phyloP scores from a whole-genome alignment of 2,797 vertebrate genomes.

The Periparus ater region DNA sequence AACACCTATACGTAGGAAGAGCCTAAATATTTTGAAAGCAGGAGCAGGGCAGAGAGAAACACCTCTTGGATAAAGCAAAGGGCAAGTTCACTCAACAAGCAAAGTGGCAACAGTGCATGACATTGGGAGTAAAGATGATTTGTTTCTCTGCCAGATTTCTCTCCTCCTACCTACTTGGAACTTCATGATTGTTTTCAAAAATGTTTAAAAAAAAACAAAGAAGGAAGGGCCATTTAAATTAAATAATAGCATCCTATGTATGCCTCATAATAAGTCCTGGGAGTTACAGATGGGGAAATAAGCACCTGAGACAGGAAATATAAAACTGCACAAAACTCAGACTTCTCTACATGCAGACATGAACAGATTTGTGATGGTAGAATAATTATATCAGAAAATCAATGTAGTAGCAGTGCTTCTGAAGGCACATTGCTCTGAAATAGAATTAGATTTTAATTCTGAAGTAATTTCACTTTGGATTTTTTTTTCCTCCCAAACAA shows the following conservation, averaged over 20 bases:
- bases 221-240: background rate
- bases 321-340: background rate
- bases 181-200: background rate
- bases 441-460: background rate
- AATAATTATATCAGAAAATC: background rate
- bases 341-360: background rate
- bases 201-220: background rate
- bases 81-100: background rate
- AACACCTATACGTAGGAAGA: background rate
- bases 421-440: background rate
- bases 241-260: background rate
- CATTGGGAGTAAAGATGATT: background rate
- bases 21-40: background rate
- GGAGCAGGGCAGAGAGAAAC: background rate
- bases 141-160: background rate
- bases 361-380: background rate
- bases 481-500: background rate
- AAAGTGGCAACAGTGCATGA: background rate
- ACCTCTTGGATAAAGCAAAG: background rate
- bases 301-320: background rate
- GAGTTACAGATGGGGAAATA: background rate
- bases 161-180: background rate
- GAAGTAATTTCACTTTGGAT: background rate
- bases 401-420: background rate
- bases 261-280: background rate